phyloP scores from a whole-genome alignment of 2,113 vertebrate species.

The Podilymbus podiceps region DNA sequence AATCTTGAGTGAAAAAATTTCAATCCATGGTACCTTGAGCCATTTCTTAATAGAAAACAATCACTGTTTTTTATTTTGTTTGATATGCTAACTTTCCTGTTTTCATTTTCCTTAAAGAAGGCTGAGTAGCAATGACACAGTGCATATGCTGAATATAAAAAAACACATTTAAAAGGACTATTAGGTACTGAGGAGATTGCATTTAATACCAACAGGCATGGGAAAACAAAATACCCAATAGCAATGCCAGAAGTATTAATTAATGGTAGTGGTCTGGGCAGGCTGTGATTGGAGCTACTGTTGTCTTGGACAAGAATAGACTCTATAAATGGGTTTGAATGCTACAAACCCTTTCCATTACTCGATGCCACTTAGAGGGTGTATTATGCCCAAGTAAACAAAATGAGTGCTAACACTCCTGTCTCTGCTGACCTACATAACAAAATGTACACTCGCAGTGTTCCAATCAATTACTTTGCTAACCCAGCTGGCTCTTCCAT shows the following conservation, averaged over 20 bases:
- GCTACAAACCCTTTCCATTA: background rate
- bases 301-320: background rate
- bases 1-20: background rate
- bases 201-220: background rate
- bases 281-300: background rate
- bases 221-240: background rate
- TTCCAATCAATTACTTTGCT: slow-evolving; percentile 4
- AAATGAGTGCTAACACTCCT: background rate
- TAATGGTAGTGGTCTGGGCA: background rate
- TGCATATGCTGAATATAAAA: background rate
- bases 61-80: background rate
- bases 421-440: slow-evolving; percentile 9
- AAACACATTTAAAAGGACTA: background rate
- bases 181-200: background rate
- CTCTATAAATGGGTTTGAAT: background rate
- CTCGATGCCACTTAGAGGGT: background rate
- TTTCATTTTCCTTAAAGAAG: background rate
- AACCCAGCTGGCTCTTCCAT: background rate
- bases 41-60: background rate
- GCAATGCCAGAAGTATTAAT: background rate
- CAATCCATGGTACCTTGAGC: background rate
- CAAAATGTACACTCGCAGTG: background rate
- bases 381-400: background rate
- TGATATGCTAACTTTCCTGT: background rate
- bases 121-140: background rate